A percentile compares a stretch with the other conserved stretches of the same genome.
Conservation (phyloP, 2,113 vertebrate species). For the Xiphophorus couchianus region DNA sequence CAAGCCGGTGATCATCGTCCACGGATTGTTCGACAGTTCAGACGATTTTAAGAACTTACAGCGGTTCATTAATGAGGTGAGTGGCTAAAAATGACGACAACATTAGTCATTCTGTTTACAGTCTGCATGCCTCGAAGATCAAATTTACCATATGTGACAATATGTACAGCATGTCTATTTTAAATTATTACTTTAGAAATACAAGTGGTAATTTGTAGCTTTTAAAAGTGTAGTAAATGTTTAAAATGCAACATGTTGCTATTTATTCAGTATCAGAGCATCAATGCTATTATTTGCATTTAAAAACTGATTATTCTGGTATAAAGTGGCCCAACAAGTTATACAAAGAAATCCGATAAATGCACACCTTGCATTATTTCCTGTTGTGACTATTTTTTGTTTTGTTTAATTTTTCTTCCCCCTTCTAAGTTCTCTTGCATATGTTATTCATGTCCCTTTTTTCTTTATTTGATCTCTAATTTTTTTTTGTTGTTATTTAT, state of each 20-base stretch:
- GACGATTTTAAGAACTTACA: constrained; percentile 81
- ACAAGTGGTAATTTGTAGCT: background rate
- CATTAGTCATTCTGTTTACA: background rate
- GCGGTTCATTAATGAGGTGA: constrained; percentile 85
- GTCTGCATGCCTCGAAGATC: constrained; percentile 19
- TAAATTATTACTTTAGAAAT: background rate
- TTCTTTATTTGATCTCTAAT: too few relatives aligned
- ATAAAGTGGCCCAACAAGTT: background rate
- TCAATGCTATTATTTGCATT: background rate
- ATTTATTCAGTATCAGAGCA: background rate
- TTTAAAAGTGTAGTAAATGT: background rate
- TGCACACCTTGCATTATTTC: background rate
- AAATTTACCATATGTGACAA: background rate
- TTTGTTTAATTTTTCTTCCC: background rate
- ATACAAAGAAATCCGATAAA: background rate
- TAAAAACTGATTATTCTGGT: too few relatives aligned
- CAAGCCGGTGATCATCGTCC: constrained; percentile 89
- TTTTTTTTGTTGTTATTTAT: too few relatives aligned
- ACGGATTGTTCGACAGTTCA: constrained; percentile 91
- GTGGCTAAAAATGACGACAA: background rate
- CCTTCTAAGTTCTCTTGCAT: background rate
- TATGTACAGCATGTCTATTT: background rate
- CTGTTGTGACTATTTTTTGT: background rate
- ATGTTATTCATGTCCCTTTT: too few relatives aligned
- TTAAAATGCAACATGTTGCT: background rate